Evolutionary conservation across 2,888 invertebrate species (phyloP), one percentile per base, ranked within the genome.

Genomic region (Pristionchus exspectatus): DNA sequence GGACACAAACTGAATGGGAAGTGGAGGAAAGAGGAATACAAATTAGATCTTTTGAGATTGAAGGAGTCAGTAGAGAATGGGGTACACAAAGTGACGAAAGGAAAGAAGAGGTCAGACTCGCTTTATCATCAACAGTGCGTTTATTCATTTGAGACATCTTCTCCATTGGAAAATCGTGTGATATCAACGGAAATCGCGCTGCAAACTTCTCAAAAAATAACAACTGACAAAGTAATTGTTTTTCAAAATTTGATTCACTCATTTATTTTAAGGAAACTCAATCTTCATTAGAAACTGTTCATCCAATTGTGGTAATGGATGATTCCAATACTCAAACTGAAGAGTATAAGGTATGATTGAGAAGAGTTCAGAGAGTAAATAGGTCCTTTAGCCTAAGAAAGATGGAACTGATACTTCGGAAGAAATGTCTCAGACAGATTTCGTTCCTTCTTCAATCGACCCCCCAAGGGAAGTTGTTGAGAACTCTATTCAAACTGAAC

Each of bases 11-110:
- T 21, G 38, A 77, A 77, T 77, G 21, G 74, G 10, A 44, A 24
- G 44, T 38, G 10, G 21, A 30, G 9, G 74, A 77, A 24, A 38
- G 38, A 44, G 74, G 38, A 77, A 44, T 77, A 24, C 74, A 77
- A 21, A 38, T 77, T 38, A 44, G 21, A 30, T 5, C 16, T 14
- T 21, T 38, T 16, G 74, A 77, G 33, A 77, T 77, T 1, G 74
- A 77, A 12, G 69, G 74, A 77, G 38, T 77, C 12, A 44, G 24
- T 30, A 77, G 74, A 77, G 74, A 77, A 77, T 38, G 44, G 44
- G 74, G 24, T 5, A 77, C 74, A 27, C 74, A 77, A 21, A 77
- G 38, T 77, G 74, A 77, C 4, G 2, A 50, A 50, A 50, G 44
- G 12, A 50, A 9, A 7, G 44, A 44, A 38, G 2, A 24, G 44